Base-by-base conservation (phyloP, 2,888 invertebrate genomes). In the Geophilus truncorum region DNA sequence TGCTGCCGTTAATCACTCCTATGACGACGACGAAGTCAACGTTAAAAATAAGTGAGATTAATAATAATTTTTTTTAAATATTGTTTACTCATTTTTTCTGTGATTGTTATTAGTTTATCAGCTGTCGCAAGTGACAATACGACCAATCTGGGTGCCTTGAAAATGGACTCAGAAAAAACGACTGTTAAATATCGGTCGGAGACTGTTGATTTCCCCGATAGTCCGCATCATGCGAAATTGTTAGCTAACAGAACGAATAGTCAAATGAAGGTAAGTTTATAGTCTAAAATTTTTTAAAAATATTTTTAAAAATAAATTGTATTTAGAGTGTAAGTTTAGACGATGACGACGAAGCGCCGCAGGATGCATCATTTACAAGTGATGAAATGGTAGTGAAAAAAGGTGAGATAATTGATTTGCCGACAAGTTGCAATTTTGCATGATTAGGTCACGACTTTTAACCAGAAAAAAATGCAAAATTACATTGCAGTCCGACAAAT, bases 161-260 rank as follows among this genome's bases (percentile, higher is more conserved):
- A 83, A 45, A 81, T 82, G 12, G 83, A 83, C 81, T 82, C 82
- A 25, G 83, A 83, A 21, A 9, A 32, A 4, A 77, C 82, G 40
- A 45, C 83, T 0, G 23, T 80, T 15, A 82, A 82, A 23, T 84
- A 83, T 78, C 82, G 82, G 62, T 76, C 83, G 12, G 84, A 84
- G 81, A 83, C 84, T 15, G 81, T 84, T 18, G 84, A 84, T 80
- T 83, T 84, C 82, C 84, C 84, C 10, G 84, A 82, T 23, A 81
- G 81, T 77, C 82, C 82, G 7, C 78, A 62, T 12, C 81, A 81
- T 34, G 70, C 81, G 70, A 82, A 82, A 51, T 75, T 82, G 21
- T 70, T 82, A 80, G 36, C 80, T 51, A 40, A 40, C n/a, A 18
- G 57, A 12, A 25, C 25, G 2, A 28, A 25, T n/a, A 25, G 30